Evolutionary conservation across 2,797 vertebrate genomes (phyloP), one percentile per base, ranked within the genome.

Genomic region (Cossypha polioptera): DNA sequence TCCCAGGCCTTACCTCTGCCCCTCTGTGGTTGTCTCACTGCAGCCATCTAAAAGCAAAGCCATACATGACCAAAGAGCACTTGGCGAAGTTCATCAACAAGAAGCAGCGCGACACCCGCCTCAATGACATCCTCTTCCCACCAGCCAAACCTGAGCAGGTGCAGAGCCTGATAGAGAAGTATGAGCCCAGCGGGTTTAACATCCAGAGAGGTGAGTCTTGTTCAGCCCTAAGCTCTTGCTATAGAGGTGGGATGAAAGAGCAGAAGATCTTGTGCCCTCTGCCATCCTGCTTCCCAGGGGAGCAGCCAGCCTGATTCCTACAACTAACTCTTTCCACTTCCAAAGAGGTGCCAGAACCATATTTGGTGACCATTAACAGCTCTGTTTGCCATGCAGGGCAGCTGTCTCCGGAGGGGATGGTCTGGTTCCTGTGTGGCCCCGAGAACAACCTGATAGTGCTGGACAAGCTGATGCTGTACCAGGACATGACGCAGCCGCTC

Each of bases 41-140:
- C 74, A 99, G 99, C 96, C 99, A 99, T 66, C 98, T 97, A 13
- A 98, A 98, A 97, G 98, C 98, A 82, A 99, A 99, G 96, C 99
- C 99, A 43, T 99, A 98, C 97, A 99, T 99, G 99, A 99, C 99
- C 4, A 99, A 99, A 94, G 99, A 99, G 25, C 99, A 99, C 90
- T 97, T 99, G 97, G 98, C 98, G 50, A 99, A 99, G 95, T 99
- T 99, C 87, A 98, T 99, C 95, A 99, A 99, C 72, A 98, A 99
- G 97, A 99, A 99, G 68, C 99, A 99, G 96, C 98, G 99, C 2
- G 99, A 99, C 96, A 98, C 98, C 5, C 98, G 99, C 51, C 99
- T 99, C 72, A 99, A 99, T 13, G 98, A 99, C 89, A 97, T 99
- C 90, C 98, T 99, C 47, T 99, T 99, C 92, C 99, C 99, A 0